Evolutionary conservation across 2,888 invertebrate species (phyloP), one percentile per base, ranked within the genome.

Genomic region (Luffia ferchaultella): DNA sequence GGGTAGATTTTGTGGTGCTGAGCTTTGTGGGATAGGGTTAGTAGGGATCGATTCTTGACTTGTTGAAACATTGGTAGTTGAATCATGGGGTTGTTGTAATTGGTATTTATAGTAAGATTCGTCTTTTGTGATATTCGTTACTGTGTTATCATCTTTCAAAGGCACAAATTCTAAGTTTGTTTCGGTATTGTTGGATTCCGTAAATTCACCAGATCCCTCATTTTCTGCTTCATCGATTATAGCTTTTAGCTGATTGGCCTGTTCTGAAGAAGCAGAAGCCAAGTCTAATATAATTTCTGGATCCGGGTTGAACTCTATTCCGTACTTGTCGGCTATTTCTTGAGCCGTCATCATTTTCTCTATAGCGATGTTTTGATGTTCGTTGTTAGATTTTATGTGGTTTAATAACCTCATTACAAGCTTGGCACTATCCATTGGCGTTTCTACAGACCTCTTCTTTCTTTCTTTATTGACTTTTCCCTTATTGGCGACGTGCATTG

Each of bases 271-370:
- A 40, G 74, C 73, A 17, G 70, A 53, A 16, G 79, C 80, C 0
- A 80, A 60, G 19, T 79, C 77, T 12, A 77, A 63, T 12, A 82
- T 60, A 2, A 78, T 67, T 59, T 82, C 82, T 3, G 76, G 64
- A 45, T 82, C 79, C 15, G 83, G 80, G 43, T 63, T 69, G 53
- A 76, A 82, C 41, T 73, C 72, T 7, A 83, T 70, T 43, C 77
- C 76, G 54, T 68, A 82, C 63, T 82, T 80, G 42, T 79, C 76
- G 30, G 83, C 82, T 1, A 82, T 82, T 60, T 83, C 76, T 62
- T 82, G 79, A 45, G 82, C 82, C 1, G 71, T 65, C 80, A 83
- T 80, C 78, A 83, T 77, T 58, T 83, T 82, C 15, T 82, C 83
- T 16, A 83, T 80, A 1, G 80, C 80, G n/a, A 79, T 70, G 52